Base-by-base conservation (phyloP, 2,888 invertebrate genomes). In the Drosophila longiperda region DNA sequence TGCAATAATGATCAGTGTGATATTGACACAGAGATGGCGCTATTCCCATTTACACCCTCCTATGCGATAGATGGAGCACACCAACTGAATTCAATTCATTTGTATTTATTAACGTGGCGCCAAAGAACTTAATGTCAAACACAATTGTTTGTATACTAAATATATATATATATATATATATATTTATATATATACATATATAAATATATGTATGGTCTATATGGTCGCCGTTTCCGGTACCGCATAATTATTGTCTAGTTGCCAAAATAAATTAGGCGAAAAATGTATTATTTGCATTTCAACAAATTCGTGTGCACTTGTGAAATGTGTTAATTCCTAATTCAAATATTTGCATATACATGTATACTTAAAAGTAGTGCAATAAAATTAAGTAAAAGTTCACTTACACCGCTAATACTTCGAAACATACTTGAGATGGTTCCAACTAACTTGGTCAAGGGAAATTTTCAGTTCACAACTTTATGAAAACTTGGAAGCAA, bases 161-260 rank as follows among this genome's bases (percentile, higher is more conserved):
- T 15, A 45, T 23, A 8, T 2, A 58, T 29, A 6, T 29, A 20
- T 42, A 5, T 48, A 20, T 17, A 9, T 9, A 9, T 5, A 1
- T 17, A 40, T 17, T 7, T 48, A 38, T 15, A 2, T 34, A 20
- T n/a, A n/a, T n/a, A n/a, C n/a, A n/a, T n/a, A n/a, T n/a, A n/a
- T n/a, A n/a, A n/a, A n/a, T 42, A 11, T 57, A 34, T 40, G 9
- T 23, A 20, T n/a, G 26, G 29, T 62, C 20, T 61, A 23, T 53
- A 29, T 59, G 26, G 57, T 50, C 23, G 60, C 48, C 23, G 66
- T 57, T 80, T 69, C 66, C 49, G 64, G 23, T 53, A 23, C 23
- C 57, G 48, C n/a, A 62, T 38, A 66, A 11, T 69, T 72, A 71
- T 82, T 88, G 86, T 73, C 86, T 87, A 74, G 66, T 69, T 77